phyloP scores from a whole-genome alignment of 2,888 invertebrate genomes.

The Hypomecis punctinalis region DNA sequence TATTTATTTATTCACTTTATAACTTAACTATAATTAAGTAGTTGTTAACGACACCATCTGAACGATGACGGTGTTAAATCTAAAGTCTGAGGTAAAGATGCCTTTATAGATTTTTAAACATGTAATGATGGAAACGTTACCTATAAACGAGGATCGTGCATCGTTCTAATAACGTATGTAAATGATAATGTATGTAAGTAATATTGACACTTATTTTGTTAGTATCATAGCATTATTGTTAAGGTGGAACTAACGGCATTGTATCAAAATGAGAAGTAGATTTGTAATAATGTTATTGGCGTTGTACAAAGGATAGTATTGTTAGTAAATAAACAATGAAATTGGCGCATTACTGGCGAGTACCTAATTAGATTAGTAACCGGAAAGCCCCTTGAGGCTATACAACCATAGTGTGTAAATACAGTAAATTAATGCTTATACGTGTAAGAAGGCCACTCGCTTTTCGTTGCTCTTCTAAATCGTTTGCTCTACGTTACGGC shows the following conservation, averaged over 20 bases:
- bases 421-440: slow-evolving; percentile 64
- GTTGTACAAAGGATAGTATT: slow-evolving; percentile 83
- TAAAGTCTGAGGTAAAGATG: slow-evolving; percentile 85
- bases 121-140: slow-evolving; percentile 73
- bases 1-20: slow-evolving; percentile 80
- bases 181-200: slow-evolving; percentile 75
- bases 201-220: slow-evolving; percentile 84
- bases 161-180: slow-evolving; percentile 79
- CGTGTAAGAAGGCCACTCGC: slow-evolving; percentile 70
- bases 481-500: slow-evolving; percentile 56
- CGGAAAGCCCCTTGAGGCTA: slow-evolving; percentile 79
- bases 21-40: slow-evolving; percentile 79
- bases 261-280: slow-evolving; percentile 77
- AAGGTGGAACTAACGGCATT: slow-evolving; percentile 77
- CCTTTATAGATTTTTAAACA: slow-evolving; percentile 84
- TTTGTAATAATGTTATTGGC: slow-evolving; percentile 80
- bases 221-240: slow-evolving; percentile 73
- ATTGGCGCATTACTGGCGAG: slow-evolving; percentile 86
- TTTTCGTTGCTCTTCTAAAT: slow-evolving; percentile 73
- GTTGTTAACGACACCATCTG: slow-evolving; percentile 77
- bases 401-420: slow-evolving; percentile 72
- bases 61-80: slow-evolving; percentile 81
- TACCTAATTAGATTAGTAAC: slow-evolving; percentile 84
- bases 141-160: slow-evolving; percentile 72
- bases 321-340: slow-evolving; percentile 79